Percentiles rank a stretch among this genome's conserved stretches.
These are phyloP conservation scores for Phania funesta DNA, from an alignment of 2,888 invertebrate species.

Conservation along the genomic window DNA sequence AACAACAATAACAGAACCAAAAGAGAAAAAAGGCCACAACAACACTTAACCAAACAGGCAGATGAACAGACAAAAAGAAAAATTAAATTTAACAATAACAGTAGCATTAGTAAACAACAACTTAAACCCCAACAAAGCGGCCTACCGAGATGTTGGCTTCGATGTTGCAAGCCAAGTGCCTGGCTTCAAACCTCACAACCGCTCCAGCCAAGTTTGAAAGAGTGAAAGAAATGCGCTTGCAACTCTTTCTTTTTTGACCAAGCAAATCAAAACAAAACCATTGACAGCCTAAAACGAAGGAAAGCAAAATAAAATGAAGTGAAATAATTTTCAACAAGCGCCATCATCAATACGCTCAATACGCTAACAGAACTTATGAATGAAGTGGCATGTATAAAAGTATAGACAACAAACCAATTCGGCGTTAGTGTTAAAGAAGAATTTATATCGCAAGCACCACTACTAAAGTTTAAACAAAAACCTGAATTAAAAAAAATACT, in stretches of 20 bases:
- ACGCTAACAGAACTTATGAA: slow-evolving; percentile 41
- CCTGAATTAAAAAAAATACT: background rate
- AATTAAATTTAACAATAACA: slow-evolving; percentile 51
- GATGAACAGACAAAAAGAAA: background rate
- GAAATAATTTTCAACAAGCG: slow-evolving; percentile 27
- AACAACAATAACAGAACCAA: slow-evolving; percentile 22
- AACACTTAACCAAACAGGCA: background rate
- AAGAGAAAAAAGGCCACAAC: background rate
- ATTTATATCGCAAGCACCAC: slow-evolving; percentile 59
- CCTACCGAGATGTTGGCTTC: background rate
- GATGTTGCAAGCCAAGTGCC: slow-evolving; percentile 27
- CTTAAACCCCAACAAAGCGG: background rate
- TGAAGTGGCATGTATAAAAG: slow-evolving; percentile 60
- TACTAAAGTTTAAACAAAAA: slow-evolving; percentile 11
- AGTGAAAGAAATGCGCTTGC: slow-evolving; percentile 37
- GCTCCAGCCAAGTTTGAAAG: slow-evolving; percentile 51
- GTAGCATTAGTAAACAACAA: slow-evolving; percentile 50
- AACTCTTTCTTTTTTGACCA: slow-evolving; percentile 9
- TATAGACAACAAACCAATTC: slow-evolving; percentile 45
- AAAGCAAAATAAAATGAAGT: slow-evolving; percentile 30
- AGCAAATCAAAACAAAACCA: slow-evolving; percentile 52
- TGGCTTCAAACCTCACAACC: slow-evolving; percentile 22
- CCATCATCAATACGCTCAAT: too few relatives aligned
- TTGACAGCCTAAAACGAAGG: slow-evolving; percentile 18
- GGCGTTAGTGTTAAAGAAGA: slow-evolving; percentile 64